These are phyloP conservation scores for Proisotoma minuta DNA, from an alignment of 2,888 invertebrate species.

Conservation along the genomic window DNA sequence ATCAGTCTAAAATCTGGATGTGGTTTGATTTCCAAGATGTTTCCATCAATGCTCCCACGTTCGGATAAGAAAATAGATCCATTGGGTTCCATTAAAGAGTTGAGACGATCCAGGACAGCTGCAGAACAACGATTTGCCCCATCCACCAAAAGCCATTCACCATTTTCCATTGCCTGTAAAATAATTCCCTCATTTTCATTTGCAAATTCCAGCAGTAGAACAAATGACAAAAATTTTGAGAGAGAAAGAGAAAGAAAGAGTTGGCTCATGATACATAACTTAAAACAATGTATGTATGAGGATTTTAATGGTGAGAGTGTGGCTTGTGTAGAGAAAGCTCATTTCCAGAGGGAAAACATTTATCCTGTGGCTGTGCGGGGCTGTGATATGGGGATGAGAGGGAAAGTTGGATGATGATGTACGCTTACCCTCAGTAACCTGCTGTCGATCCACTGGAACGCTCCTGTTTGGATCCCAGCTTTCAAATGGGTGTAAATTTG, in stretches of 20 bases:
- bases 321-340: constrained; percentile 10
- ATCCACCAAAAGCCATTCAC: constrained; percentile 79
- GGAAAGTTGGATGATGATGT: no score
- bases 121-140: constrained; percentile 94
- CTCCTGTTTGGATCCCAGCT: constrained; percentile 56
- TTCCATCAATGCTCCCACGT: constrained; percentile 69
- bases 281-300: no score
- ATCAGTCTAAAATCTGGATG: constrained; percentile 90
- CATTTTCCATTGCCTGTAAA: constrained; percentile 69
- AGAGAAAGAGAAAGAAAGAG: no score
- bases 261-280: no score
- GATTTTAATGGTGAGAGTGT: no score
- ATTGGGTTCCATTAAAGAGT: constrained; percentile 87
- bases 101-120: constrained; percentile 92
- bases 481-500: constrained; percentile 45
- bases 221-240: no score
- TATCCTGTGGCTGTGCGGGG: no score
- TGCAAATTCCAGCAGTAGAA: no score
- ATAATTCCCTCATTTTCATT: no score
- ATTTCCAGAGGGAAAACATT: neutral
- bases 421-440: constrained; percentile 72
- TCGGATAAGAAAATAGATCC: constrained; percentile 87
- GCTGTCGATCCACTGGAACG: constrained; percentile 90
- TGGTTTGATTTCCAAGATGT: constrained; percentile 69
- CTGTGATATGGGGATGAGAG: no score